phyloP scores from a whole-genome alignment of 2,113 vertebrate genomes.

The Melospiza melodia region DNA sequence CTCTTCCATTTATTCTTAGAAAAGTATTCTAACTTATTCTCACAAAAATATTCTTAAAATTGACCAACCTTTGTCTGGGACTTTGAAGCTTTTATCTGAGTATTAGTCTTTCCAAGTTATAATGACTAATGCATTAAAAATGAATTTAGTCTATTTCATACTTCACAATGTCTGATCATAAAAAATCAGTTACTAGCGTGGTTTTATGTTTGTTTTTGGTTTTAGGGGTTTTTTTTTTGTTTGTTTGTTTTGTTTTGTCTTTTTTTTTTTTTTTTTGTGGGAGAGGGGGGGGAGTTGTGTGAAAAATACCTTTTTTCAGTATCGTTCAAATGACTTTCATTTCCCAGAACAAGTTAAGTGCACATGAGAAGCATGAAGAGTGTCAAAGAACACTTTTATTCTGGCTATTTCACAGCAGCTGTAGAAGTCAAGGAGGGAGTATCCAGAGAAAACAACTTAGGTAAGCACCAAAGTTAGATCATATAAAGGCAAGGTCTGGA shows the following conservation, averaged over 20 bases:
- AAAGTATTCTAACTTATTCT: background rate
- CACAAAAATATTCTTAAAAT: background rate
- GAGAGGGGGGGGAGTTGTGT: fast-evolving
- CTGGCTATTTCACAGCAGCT: background rate
- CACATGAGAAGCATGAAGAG: background rate
- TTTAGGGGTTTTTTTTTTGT: too few relatives aligned
- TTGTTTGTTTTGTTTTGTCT: too few relatives aligned
- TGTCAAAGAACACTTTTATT: background rate
- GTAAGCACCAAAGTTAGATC: fast-evolving
- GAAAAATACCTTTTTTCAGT: background rate
- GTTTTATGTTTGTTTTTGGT: too few relatives aligned
- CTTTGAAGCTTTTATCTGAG: background rate
- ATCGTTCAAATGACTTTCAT: background rate
- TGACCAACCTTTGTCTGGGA: background rate
- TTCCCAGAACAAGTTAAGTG: background rate
- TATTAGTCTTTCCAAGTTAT: background rate
- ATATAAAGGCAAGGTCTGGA: background rate
- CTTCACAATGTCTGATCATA: background rate
- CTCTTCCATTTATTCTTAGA: background rate
- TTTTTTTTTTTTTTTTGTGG: background rate
- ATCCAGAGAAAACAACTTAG: background rate
- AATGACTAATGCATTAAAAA: background rate
- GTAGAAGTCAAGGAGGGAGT: background rate
- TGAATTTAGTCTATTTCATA: background rate
- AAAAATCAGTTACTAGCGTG: background rate